Percentiles rank a stretch among this genome's conserved stretches.
These are phyloP conservation scores for Ciconia nigra DNA, from an alignment of 2,797 vertebrate species.

Conservation along the genomic window DNA sequence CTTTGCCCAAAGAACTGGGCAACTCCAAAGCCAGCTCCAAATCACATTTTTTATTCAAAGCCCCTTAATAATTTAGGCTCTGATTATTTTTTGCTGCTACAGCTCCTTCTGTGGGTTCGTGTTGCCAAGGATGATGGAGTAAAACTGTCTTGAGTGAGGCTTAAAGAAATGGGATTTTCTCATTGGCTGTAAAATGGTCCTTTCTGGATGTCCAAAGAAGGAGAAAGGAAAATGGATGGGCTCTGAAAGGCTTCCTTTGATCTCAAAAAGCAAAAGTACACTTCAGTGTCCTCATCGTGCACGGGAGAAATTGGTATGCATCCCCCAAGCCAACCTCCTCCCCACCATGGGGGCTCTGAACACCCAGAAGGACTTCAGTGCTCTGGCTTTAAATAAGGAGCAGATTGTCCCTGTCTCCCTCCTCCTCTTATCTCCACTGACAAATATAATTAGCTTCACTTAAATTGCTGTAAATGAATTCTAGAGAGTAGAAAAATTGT, in stretches of 20 bases:
- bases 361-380: not conserved
- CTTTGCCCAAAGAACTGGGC: not conserved
- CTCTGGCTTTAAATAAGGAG: not conserved
- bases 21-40: not conserved
- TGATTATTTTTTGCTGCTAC: not conserved
- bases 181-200: not conserved
- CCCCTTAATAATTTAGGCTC: not conserved
- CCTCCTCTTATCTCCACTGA: not conserved
- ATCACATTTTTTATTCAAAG: not conserved
- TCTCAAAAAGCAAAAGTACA: not conserved
- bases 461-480: slow-evolving; percentile 13
- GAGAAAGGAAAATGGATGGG: not conserved
- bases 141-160: not conserved
- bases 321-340: not conserved
- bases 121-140: not conserved
- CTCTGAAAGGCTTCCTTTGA: not conserved
- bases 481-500: not conserved
- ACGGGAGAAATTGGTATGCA: not conserved
- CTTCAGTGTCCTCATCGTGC: not conserved
- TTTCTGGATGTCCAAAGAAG: not conserved
- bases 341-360: not conserved
- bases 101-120: not conserved
- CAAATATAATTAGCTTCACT: slow-evolving; percentile 25
- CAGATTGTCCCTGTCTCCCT: not conserved
- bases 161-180: not conserved